Conservation (phyloP, 1,140 invertebrate genomes). For the Hesperophylax magnus region DNA sequence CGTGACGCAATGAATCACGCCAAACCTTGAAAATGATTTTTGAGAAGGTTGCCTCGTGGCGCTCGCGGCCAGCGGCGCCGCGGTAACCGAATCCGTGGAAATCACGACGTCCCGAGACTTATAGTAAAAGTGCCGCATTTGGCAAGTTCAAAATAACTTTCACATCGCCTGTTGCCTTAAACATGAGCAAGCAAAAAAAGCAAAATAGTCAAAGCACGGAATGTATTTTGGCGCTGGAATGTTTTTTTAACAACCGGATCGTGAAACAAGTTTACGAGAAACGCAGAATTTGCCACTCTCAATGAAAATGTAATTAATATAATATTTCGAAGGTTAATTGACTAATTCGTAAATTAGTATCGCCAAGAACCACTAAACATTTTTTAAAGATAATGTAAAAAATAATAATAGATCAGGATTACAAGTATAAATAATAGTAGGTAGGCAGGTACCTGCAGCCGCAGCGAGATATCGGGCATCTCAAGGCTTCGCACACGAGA, state of each 20-base stretch:
- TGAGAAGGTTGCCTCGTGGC: slow-evolving; percentile 54
- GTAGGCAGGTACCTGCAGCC: no score
- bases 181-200: slow-evolving; percentile 12
- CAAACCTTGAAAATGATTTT: slow-evolving; percentile 58
- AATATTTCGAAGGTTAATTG: no score
- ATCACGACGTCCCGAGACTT: background rate
- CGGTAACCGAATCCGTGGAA: slow-evolving; percentile 3
- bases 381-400: no score
- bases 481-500: slow-evolving; percentile 4
- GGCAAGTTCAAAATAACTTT: background rate
- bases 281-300: no score
- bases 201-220: background rate
- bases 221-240: background rate
- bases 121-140: background rate
- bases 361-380: no score
- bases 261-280: background rate
- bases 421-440: no score
- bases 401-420: no score
- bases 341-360: no score
- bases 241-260: background rate
- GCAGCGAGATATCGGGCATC: background rate
- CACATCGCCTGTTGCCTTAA: background rate
- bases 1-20: slow-evolving; percentile 56
- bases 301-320: no score
- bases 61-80: slow-evolving; percentile 3